Base-by-base conservation (phyloP, 2,888 invertebrate genomes). In the Anorthoa munda region DNA sequence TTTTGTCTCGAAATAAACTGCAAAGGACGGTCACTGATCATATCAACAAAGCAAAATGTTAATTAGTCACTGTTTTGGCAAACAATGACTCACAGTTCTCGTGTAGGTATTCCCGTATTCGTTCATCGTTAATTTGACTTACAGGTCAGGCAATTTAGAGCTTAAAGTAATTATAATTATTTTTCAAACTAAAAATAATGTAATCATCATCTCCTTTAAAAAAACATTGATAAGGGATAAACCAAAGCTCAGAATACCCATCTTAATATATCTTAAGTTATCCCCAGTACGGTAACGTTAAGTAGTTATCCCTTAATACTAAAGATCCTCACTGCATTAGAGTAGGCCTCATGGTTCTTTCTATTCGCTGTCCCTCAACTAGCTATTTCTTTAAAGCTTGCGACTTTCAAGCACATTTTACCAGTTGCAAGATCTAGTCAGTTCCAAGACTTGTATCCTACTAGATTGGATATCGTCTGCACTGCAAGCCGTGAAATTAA, bases 61-160 rank as follows among this genome's bases (percentile, higher is more conserved):
- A 48, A 26, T 50, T 50, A 18, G 23, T 45, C 12, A 13, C 7
- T 21, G 18, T 55, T 66, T 55, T 11, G 18, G 50, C 45, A 58
- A 58, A 56, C 48, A 56, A 58, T 56, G 58, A 72, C 12, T 60
- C 45, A 45, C 45, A 60, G 15, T 39, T 45, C 21, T 15, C 59
- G 21, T 15, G 21, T 21, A 39, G 39, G 39, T 39, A 39, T 39
- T 39, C 39, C 39, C 39, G 39, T 39, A 60, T 55, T 55, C 21
- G 53, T 55, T 55, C 23, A 55, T 23, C 53, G 39, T 1, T 39
- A 39, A 39, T 39, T 39, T 39, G 39, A 1, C 9, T 39, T 39
- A 39, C 39, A 39, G 5, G 31, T 31, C 31, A 31, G 39, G 39
- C 39, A 39, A 39, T 39, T 39, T 39, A 1, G 9, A 9, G 39